Evolutionary conservation across 2,888 invertebrate genomes (phyloP), one percentile per base, ranked within the genome.

Genomic region (Thymelicus acteon): DNA sequence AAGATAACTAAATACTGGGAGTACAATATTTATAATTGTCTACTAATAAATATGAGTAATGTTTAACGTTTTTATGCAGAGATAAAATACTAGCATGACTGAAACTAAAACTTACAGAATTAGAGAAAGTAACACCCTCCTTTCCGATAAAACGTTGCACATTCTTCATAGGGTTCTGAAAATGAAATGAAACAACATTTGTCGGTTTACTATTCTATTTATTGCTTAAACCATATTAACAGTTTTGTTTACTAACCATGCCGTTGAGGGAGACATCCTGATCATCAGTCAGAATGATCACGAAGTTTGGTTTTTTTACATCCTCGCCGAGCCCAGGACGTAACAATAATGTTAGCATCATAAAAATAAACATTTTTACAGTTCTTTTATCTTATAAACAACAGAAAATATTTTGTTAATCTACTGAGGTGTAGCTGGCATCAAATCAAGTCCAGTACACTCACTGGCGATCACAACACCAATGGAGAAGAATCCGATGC

Each of bases 221-320:
- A 89, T 88, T 90, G 75, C 74, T 76, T 72, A 78, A 76, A 68
- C 62, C 73, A 73, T 74, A 79, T 76, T 76, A 77, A 75, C 75
- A 76, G 73, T 69, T 72, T 67, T 60, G 75, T 75, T 71, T 82
- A 93, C 94, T 94, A 94, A 97, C 97, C 95, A 97, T 95, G 65
- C 97, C 96, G 84, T 96, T 95, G 63, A 98, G 88, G n/a, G 95
- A 89, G 4, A 95, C 90, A 93, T 98, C 98, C 87, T 98, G 97
- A 90, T 98, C 98, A 85, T 98, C 98, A 0, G 97, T 97, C 66
- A 98, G 81, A 76, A 98, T 93, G 52, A 98, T 82, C 60, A 98
- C 93, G 82, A 98, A 96, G 89, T 98, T 98, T 40, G 97, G 96
- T 80, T 81, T 85, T 49, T 72, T 79, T 15, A n/a, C 44, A 52